Conservation (phyloP, 2,797 vertebrate genomes). For the Pteronotus mesoamericanus region DNA sequence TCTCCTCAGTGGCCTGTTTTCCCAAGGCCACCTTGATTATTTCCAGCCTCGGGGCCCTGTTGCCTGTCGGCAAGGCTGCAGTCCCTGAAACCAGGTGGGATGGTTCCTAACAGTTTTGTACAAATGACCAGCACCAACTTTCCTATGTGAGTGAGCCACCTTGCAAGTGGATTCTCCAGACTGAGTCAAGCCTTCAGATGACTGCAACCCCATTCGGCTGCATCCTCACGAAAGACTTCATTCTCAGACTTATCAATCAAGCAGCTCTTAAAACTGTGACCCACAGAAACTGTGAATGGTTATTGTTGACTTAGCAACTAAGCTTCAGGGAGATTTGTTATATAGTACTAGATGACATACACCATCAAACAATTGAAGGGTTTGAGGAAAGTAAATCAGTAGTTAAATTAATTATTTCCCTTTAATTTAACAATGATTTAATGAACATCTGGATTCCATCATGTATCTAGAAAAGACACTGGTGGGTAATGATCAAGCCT, state of each 20-base stretch:
- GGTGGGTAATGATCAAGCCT: neutral
- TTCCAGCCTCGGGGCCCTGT: too few relatives aligned
- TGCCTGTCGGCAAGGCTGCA: too few relatives aligned
- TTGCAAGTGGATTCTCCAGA: neutral
- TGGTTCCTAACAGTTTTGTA: neutral
- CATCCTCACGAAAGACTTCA: neutral
- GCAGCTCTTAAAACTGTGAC: neutral
- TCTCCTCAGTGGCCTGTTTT: too few relatives aligned
- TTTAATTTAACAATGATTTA: neutral
- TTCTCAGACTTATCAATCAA: neutral
- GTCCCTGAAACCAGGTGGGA: too few relatives aligned
- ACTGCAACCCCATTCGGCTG: neutral
- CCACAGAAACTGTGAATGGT: neutral
- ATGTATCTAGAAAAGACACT: neutral
- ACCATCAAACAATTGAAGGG: neutral
- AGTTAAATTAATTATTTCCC: neutral
- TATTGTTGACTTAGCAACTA: neutral
- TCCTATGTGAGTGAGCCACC: rapidly evolving
- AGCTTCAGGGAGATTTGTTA: neutral
- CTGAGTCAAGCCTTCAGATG: neutral
- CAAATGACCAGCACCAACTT: neutral
- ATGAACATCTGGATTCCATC: neutral
- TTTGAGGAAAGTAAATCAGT: neutral
- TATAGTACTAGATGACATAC: neutral
- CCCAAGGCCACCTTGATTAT: too few relatives aligned